A percentile compares a stretch with the other conserved stretches of the same genome.
Evolutionary conservation across 64 coral and sea anemone species (phyloP).

Genomic region (Dendrophyllia cribrosa): DNA sequence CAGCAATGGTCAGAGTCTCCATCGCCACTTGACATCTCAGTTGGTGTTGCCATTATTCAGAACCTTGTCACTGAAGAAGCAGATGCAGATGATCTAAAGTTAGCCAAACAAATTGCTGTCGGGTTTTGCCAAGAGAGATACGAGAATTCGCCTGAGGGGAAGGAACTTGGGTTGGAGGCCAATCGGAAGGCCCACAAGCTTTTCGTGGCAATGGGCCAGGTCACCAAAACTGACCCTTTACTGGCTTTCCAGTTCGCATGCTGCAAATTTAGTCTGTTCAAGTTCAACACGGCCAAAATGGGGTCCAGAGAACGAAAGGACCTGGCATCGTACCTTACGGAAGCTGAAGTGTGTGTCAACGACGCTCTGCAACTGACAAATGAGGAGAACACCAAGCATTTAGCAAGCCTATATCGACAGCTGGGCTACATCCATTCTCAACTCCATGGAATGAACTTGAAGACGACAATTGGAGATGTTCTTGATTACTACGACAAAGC

Average conservation of each 20-base stretch:
- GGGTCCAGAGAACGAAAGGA: background rate
- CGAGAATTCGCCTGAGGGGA: background rate
- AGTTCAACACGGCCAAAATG: background rate
- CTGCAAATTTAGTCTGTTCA: constrained; percentile 55
- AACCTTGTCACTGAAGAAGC: constrained; percentile 52
- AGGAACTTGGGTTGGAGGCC: background rate
- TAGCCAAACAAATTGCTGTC: constrained; percentile 46
- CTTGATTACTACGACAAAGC: constrained; percentile 51
- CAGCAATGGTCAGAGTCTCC: constrained; percentile 13
- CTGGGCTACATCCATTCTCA: constrained; percentile 64
- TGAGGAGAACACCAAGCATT: constrained; percentile 22
- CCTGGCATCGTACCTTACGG: constrained; percentile 6
- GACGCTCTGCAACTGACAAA: constrained; percentile 54
- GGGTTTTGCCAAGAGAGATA: background rate
- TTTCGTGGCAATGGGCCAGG: constrained; percentile 64
- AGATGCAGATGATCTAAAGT: constrained; percentile 35
- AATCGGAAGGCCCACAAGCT: constrained; percentile 58
- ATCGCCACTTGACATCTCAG: background rate
- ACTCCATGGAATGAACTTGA: background rate
- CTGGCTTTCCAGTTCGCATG: constrained; percentile 61
- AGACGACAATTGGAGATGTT: constrained; percentile 32
- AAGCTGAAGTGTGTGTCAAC: constrained; percentile 61
- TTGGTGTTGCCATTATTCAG: constrained; percentile 29
- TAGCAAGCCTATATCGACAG: constrained; percentile 55
- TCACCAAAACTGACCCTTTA: constrained; percentile 16